Evolutionary conservation across 2,888 invertebrate genomes (phyloP).

Genomic region (Lathronympha strigana): DNA sequence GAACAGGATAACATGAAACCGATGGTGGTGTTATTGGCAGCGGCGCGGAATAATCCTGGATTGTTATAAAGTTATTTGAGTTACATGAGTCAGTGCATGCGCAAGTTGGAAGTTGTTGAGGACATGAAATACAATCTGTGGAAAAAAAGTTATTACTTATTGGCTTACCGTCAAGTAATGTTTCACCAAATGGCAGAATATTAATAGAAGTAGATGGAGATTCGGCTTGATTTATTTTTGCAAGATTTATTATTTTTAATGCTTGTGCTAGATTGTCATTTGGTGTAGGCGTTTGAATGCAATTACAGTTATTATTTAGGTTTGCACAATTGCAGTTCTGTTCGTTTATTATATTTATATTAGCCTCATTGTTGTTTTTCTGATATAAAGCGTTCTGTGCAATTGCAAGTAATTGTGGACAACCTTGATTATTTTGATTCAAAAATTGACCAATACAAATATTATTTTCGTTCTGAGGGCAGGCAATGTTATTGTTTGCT

Average conservation of each 20-base stretch:
- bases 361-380: neutral
- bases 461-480: neutral
- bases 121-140: slow-evolving; percentile 1
- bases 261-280: slow-evolving; percentile 19
- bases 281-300: neutral
- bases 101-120: slow-evolving; percentile 5
- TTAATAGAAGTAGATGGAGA: neutral
- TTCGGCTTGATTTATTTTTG: neutral
- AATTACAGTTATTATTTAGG: slow-evolving; percentile 1
- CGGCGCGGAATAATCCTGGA: slow-evolving; percentile 4
- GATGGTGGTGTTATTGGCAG: neutral
- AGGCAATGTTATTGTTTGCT: neutral
- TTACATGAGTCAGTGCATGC: neutral
- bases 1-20: neutral
- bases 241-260: slow-evolving; percentile 7
- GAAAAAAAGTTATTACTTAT: slow-evolving; percentile 11
- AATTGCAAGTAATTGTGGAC: slow-evolving; percentile 14
- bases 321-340: neutral
- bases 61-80: slow-evolving; percentile 5
- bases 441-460: neutral
- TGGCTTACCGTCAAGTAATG: slow-evolving; percentile 19
- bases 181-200: slow-evolving; percentile 18
- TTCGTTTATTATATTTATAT: neutral
- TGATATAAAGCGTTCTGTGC: slow-evolving; percentile 13
- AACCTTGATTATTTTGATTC: slow-evolving; percentile 25